A percentile compares a stretch with the other conserved stretches of the same genome.
Evolutionary conservation across 1,140 invertebrate species (phyloP).

Genomic region (Cotesia chilonis): DNA sequence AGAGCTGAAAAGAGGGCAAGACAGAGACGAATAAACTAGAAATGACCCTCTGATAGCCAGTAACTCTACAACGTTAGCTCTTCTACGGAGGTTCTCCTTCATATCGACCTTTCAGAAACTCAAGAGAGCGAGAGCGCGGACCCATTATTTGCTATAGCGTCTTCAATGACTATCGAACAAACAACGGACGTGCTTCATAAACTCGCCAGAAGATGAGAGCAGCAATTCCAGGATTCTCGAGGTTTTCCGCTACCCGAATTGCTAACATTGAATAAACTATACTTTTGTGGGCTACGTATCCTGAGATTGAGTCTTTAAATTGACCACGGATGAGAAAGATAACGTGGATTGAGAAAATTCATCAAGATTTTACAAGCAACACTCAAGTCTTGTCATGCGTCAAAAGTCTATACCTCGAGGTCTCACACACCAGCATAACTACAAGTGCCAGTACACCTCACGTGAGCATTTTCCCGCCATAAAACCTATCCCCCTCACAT

Average conservation of each 20-base stretch:
- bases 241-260: background rate
- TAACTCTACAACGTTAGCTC: too few species aligned
- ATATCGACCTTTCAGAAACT: background rate
- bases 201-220: background rate
- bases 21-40: too few species aligned
- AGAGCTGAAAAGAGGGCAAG: too few species aligned
- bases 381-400: background rate
- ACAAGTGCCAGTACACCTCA: slow-evolving; percentile 30
- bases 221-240: slow-evolving; percentile 8
- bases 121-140: background rate
- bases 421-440: slow-evolving; percentile 5
- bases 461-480: slow-evolving; percentile 42
- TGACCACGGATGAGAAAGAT: slow-evolving; percentile 11
- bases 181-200: slow-evolving; percentile 20
- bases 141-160: slow-evolving; percentile 1
- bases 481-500: slow-evolving; percentile 41
- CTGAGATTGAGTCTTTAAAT: slow-evolving; percentile 14
- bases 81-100: too few species aligned
- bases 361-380: slow-evolving; percentile 24
- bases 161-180: slow-evolving; percentile 21
- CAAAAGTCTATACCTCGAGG: slow-evolving; percentile 18
- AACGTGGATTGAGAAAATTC: slow-evolving; percentile 12
- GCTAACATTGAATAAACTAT: slow-evolving; percentile 1
- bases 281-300: background rate
- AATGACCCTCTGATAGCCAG: too few species aligned